Base-by-base conservation (phyloP, 2,888 invertebrate species). In the Eupithecia dodoneata region DNA sequence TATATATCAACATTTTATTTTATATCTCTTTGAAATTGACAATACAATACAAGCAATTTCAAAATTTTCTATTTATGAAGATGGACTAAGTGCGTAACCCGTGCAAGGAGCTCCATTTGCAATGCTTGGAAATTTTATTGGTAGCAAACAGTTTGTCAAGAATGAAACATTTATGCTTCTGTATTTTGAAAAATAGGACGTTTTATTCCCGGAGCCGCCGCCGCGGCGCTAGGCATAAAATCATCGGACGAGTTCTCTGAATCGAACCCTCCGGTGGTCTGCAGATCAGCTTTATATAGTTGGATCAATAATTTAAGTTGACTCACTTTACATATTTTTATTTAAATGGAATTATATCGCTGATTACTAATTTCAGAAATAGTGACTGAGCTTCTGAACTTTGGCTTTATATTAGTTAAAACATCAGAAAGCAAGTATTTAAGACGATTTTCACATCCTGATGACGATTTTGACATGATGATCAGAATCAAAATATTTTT, bases 231-330 rank as follows among this genome's bases (percentile, higher is more conserved):
- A 76, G 55, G 49, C 74, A 82, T 81, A 81, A 82, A 81, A 77
- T 76, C 55, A 81, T 80, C 80, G 71, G 72, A 76, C 69, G 76
- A 78, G 72, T 77, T 75, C 81, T 81, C 76, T 79, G 75, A 83
- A 82, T 81, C 72, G 81, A 79, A 73, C 74, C 66, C 78, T 80
- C 75, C 77, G 88, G 87, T 86, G 87, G 87, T 86, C 87, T 81
- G 70, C 65, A 76, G 74, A 85, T 81, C 83, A 86, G 77, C 81
- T 81, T 81, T 75, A 30, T 30, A 30, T 30, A 80, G 72, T 81
- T 74, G 76, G 12, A 15, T 59, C 59, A 59, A 59, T 59, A 59
- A 18, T 59, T 10, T 59, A n/a, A 55, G 49, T 4, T 4, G 49
- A 7, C 9, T 52, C 55, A n/a, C 55, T 55, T 55, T 55, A 18